These are phyloP conservation scores for Nothoprocta perdicaria DNA, from an alignment of 2,113 vertebrate genomes.

Conservation along the genomic window DNA sequence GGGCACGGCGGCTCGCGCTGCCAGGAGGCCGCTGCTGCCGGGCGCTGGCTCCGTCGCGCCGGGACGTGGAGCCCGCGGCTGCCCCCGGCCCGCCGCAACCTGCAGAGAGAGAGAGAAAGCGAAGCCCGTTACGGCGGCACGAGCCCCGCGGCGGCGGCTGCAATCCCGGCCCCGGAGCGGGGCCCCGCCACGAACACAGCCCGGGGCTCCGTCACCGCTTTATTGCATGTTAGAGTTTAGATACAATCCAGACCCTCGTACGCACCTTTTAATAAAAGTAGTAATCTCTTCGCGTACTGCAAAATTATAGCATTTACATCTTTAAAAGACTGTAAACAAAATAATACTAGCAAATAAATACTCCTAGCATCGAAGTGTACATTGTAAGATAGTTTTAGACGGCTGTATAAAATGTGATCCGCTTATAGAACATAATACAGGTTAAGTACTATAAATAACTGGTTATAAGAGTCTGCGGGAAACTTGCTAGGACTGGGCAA, in stretches of 20 bases:
- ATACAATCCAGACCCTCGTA: conserved; percentile 76
- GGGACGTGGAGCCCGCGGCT: neutral
- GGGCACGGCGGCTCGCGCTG: neutral
- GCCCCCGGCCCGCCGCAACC: neutral
- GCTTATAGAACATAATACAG: conserved; percentile 42
- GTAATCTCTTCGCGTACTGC: conserved; percentile 68
- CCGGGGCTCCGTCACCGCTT: conserved; percentile 68
- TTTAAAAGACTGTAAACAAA: conserved; percentile 73
- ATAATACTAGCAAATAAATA: conserved; percentile 68
- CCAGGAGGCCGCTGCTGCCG: neutral
- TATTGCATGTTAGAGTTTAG: conserved; percentile 75
- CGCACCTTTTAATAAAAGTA: conserved; percentile 77
- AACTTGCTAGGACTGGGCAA: neutral
- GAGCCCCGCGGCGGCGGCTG: conserved; percentile 77
- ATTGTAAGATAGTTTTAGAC: conserved; percentile 31
- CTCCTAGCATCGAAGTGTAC: conserved; percentile 57
- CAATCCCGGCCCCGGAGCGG: conserved; percentile 71
- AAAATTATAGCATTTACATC: conserved; percentile 77
- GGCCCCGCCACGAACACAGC: conserved; percentile 50
- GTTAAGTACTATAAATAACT: conserved; percentile 12
- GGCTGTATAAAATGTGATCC: conserved; percentile 59
- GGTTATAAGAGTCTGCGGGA: neutral
- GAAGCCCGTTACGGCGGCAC: conserved; percentile 77
- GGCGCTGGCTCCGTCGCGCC: neutral
- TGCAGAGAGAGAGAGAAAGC: conserved; percentile 67